Conservation (phyloP, 2,888 invertebrate genomes). For the Thalpophila matura region DNA sequence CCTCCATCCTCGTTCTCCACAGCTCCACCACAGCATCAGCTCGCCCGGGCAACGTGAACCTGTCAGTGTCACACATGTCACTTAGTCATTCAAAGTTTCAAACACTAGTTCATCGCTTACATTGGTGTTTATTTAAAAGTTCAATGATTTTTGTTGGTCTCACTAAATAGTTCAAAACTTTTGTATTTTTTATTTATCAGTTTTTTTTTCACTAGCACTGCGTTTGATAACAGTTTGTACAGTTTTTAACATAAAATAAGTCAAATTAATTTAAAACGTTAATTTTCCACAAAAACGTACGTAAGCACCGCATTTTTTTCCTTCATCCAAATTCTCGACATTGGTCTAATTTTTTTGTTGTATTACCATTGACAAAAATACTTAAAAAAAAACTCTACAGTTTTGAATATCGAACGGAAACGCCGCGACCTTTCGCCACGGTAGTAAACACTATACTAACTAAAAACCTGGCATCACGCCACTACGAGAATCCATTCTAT, state of each 20-base stretch:
- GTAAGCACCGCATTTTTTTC: conserved; percentile 46
- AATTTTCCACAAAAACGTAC: conserved; percentile 39
- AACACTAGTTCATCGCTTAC: no score
- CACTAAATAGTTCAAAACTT: neutral
- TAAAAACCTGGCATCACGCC: conserved; percentile 78
- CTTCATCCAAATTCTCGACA: conserved; percentile 48
- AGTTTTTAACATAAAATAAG: neutral
- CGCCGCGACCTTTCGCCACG: conserved; percentile 56
- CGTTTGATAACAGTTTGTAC: neutral
- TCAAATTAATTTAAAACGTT: neutral
- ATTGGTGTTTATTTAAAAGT: no score
- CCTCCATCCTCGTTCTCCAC: conserved; percentile 92
- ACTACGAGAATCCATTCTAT: conserved; percentile 71
- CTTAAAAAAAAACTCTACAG: neutral
- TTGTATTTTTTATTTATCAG: neutral
- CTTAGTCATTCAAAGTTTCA: conserved; percentile 59
- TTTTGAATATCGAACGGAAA: conserved; percentile 24
- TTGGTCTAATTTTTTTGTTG: conserved; percentile 20
- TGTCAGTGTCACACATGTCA: conserved; percentile 75
- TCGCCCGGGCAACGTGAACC: conserved; percentile 82
- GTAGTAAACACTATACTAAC: conserved; percentile 78
- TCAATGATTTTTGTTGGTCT: no score
- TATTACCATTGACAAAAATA: conserved; percentile 1
- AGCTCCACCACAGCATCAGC: conserved; percentile 85
- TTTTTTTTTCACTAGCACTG: neutral